Percentiles rank a stretch among this genome's conserved stretches.
Evolutionary conservation across 2,888 invertebrate genomes (phyloP).

Genomic region (Liposcelis brunnea): DNA sequence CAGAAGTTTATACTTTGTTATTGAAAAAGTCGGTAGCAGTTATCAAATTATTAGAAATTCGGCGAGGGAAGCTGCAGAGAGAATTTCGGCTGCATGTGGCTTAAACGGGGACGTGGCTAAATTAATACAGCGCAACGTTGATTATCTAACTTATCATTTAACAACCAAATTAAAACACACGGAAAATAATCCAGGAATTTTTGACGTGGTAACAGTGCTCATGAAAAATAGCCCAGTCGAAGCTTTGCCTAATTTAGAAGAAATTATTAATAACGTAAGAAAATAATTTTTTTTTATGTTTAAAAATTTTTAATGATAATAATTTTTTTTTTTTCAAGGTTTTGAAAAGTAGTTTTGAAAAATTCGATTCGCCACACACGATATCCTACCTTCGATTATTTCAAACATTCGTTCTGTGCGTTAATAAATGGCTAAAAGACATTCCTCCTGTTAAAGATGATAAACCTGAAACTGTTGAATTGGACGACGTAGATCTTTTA

Average conservation of each 20-base stretch:
- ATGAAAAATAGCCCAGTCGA: background rate
- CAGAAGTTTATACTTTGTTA: slow-evolving; percentile 43
- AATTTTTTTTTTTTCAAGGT: slow-evolving; percentile 26
- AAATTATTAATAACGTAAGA: slow-evolving; percentile 3
- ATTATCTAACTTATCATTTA: slow-evolving; percentile 54
- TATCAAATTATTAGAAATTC: slow-evolving; percentile 33
- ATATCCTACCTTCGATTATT: slow-evolving; percentile 49
- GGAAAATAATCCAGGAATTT: background rate
- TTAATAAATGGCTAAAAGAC: slow-evolving; percentile 35
- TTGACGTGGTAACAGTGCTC: background rate
- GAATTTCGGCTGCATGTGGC: slow-evolving; percentile 30
- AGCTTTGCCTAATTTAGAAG: background rate
- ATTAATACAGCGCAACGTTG: slow-evolving; percentile 46
- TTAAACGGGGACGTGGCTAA: slow-evolving; percentile 27
- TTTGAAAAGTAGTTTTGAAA: slow-evolving; percentile 38
- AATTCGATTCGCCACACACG: slow-evolving; percentile 35
- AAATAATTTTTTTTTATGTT: slow-evolving; percentile 9
- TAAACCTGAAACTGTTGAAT: too few relatives aligned
- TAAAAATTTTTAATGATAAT: background rate
- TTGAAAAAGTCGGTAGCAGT: slow-evolving; percentile 47
- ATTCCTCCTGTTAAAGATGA: slow-evolving; percentile 4
- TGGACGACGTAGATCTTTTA: too few relatives aligned
- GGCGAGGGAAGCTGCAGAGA: slow-evolving; percentile 37
- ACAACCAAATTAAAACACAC: slow-evolving; percentile 39
- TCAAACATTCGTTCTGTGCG: slow-evolving; percentile 42